Conservation (phyloP, 2,113 vertebrate genomes). For the Chlamydotis undulata region DNA sequence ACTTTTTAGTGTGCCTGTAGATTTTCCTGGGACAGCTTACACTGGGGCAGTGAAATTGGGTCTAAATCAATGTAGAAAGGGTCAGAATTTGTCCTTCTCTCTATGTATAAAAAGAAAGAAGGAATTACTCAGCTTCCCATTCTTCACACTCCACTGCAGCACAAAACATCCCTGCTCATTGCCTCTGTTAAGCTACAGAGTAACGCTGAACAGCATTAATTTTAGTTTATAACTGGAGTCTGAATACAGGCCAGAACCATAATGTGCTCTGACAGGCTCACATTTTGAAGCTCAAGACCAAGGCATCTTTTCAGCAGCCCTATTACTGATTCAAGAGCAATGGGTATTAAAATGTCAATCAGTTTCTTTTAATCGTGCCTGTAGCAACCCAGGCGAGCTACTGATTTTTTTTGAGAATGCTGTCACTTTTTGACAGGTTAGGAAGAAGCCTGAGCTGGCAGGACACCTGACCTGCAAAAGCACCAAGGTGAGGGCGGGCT, state of each 20-base stretch:
- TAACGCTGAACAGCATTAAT: background rate
- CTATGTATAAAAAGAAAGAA: background rate
- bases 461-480: background rate
- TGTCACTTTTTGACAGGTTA: background rate
- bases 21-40: background rate
- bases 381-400: background rate
- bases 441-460: background rate
- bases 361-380: conserved; percentile 1
- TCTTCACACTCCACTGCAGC: background rate
- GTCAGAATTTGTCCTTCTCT: background rate
- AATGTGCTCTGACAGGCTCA: background rate
- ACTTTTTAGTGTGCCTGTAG: background rate
- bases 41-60: background rate
- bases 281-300: background rate
- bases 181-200: background rate
- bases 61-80: background rate
- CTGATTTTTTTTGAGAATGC: background rate
- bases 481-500: background rate
- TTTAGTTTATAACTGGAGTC: background rate
- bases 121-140: background rate
- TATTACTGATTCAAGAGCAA: background rate
- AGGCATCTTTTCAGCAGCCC: background rate
- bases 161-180: background rate
- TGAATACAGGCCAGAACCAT: background rate
- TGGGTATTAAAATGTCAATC: conserved; percentile 1